These are phyloP conservation scores for Montipora cactus DNA, from an alignment of 64 coral and sea anemone species.

Conservation along the genomic window DNA sequence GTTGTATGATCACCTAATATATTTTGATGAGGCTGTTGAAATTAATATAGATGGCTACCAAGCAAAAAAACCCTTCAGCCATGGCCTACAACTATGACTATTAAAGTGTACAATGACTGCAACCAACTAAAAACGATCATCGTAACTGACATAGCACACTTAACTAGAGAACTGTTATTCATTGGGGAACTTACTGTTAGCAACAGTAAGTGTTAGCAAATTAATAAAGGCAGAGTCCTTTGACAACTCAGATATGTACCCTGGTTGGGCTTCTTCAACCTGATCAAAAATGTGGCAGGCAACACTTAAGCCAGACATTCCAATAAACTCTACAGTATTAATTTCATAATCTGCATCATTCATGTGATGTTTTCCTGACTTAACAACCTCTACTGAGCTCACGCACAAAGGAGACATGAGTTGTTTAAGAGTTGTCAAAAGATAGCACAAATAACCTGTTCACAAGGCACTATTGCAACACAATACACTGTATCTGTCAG, in stretches of 20 bases:
- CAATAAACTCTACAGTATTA: not conserved
- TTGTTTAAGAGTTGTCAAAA: not conserved
- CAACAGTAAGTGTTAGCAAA: no score
- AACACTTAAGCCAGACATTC: not conserved
- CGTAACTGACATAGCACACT: not conserved
- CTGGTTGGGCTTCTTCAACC: not conserved
- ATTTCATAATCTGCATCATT: not conserved
- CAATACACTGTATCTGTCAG: not conserved
- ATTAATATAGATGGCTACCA: no score
- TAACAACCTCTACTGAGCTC: not conserved
- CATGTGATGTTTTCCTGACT: not conserved
- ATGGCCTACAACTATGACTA: no score
- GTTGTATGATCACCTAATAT: no score
- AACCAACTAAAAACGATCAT: not conserved
- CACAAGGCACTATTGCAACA: not conserved
- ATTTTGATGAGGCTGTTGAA: no score
- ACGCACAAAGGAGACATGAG: not conserved
- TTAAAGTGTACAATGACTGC: not conserved
- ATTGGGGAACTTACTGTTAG: constrained; percentile 22
- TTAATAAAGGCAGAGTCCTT: constrained; percentile 19
- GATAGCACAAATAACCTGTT: not conserved
- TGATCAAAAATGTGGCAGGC: not conserved
- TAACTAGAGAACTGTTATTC: not conserved
- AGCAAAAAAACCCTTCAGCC: no score
- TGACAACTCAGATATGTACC: not conserved